Evolutionary conservation across 2,113 vertebrate genomes (phyloP).

Genomic region (Egretta garzetta): DNA sequence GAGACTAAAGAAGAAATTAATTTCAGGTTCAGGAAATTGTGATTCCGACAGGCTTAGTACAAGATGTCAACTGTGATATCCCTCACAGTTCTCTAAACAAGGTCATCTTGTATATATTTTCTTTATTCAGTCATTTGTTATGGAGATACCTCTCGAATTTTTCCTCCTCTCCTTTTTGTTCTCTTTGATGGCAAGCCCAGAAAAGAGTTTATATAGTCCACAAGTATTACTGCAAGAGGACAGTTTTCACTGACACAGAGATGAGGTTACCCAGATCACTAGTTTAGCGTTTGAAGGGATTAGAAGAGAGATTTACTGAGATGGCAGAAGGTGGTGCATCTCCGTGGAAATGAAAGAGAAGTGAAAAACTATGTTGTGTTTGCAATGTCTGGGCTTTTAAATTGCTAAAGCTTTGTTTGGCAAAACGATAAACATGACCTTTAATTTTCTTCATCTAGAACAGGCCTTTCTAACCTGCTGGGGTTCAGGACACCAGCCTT

Average conservation of each 20-base stretch:
- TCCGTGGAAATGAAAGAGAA: not conserved
- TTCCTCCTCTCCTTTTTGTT: not conserved
- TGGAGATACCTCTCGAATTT: not conserved
- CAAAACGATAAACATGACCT: not conserved
- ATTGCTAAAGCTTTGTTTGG: not conserved
- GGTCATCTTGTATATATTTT: not conserved
- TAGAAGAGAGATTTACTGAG: slow-evolving; percentile 9
- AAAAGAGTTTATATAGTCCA: slow-evolving; percentile 15
- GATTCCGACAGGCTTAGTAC: not conserved
- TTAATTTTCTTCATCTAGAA: slow-evolving; percentile 28
- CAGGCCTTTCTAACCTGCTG: slow-evolving; percentile 31
- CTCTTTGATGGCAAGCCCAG: slow-evolving; percentile 32
- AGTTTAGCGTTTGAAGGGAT: not conserved
- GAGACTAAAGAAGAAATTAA: not conserved
- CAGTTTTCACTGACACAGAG: not conserved
- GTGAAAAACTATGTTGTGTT: not conserved
- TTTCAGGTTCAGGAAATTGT: not conserved
- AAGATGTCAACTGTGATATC: not conserved
- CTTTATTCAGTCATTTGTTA: not conserved
- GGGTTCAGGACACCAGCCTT: slow-evolving; percentile 14
- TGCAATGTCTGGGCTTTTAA: not conserved
- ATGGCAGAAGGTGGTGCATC: not conserved
- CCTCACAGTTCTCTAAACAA: slow-evolving; percentile 6
- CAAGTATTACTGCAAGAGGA: not conserved
- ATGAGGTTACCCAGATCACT: slow-evolving; percentile 20